These are phyloP conservation scores for Amblyraja radiata DNA, from an alignment of 2,797 vertebrate genomes.

Conservation along the genomic window DNA sequence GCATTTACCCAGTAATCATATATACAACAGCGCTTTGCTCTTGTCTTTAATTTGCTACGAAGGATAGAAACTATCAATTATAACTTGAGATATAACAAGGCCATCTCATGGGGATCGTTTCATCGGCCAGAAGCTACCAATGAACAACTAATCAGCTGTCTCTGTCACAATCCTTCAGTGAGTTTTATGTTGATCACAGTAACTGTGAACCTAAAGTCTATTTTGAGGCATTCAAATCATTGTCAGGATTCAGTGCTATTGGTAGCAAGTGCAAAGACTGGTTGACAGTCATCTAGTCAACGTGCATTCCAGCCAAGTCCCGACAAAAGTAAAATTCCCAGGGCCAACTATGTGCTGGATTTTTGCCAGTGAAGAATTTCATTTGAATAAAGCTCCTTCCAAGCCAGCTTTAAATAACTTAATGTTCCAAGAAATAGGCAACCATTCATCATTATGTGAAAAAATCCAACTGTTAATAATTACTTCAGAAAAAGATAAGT, in stretches of 20 bases:
- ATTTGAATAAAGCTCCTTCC: neutral
- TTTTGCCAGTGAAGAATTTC: no score
- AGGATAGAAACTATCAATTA: neutral
- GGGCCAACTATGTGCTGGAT: neutral
- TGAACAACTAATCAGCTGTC: conserved; percentile 27
- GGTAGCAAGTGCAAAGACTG: neutral
- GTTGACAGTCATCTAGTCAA: neutral
- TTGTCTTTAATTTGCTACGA: conserved; percentile 19
- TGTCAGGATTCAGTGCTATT: neutral
- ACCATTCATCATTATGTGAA: neutral
- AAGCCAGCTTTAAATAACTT: neutral
- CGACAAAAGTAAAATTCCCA: neutral
- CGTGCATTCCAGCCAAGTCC: neutral
- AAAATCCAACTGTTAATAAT: neutral
- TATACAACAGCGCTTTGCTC: neutral
- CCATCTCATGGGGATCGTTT: neutral
- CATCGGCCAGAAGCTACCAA: neutral
- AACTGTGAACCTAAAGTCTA: neutral
- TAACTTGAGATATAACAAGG: neutral
- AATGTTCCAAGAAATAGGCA: neutral
- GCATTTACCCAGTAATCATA: no score
- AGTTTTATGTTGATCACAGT: neutral
- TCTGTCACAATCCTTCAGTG: neutral
- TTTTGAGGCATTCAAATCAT: conserved; percentile 12
- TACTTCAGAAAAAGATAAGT: neutral